These are phyloP conservation scores for Thrips palmi DNA, from an alignment of 1,140 invertebrate species.

Conservation along the genomic window DNA sequence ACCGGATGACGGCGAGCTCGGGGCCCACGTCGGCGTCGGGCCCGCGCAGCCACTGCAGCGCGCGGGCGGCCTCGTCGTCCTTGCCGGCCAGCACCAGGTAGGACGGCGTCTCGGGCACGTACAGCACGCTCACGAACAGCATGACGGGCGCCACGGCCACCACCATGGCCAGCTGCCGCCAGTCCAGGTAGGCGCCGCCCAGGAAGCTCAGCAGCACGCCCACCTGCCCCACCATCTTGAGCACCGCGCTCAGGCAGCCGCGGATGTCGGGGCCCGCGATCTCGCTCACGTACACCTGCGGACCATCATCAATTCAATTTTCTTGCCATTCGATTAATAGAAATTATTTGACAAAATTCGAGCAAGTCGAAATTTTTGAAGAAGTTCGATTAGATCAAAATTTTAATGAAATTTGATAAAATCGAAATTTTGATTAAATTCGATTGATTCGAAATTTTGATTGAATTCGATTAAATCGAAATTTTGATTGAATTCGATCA, in stretches of 20 bases:
- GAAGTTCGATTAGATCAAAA: no score
- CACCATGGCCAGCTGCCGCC: constrained; percentile 58
- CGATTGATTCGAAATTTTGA: no score
- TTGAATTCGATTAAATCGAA: no score
- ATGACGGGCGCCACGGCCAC: constrained; percentile 51
- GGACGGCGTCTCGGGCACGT: constrained; percentile 68
- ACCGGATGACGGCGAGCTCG: constrained; percentile 43
- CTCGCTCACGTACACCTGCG: constrained; percentile 76
- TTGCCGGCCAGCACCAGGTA: constrained; percentile 52
- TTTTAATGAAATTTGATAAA: no score
- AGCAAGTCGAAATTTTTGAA: no score
- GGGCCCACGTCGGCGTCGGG: constrained; percentile 47
- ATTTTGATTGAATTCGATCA: no score
- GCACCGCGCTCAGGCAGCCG: constrained; percentile 63
- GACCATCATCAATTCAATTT: constrained; percentile 19
- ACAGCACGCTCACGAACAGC: constrained; percentile 41
- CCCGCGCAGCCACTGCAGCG: constrained; percentile 56
- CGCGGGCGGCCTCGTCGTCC: constrained; percentile 56
- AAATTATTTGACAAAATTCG: background rate
- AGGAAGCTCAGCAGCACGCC: constrained; percentile 67
- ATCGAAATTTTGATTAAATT: no score
- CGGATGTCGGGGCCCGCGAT: constrained; percentile 69
- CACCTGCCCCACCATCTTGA: constrained; percentile 68
- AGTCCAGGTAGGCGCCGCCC: constrained; percentile 59
- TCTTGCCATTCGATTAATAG: background rate